A percentile compares a stretch with the other conserved stretches of the same genome.
phyloP scores from a whole-genome alignment of 1,140 invertebrate genomes.

The Lycorma delicatula region DNA sequence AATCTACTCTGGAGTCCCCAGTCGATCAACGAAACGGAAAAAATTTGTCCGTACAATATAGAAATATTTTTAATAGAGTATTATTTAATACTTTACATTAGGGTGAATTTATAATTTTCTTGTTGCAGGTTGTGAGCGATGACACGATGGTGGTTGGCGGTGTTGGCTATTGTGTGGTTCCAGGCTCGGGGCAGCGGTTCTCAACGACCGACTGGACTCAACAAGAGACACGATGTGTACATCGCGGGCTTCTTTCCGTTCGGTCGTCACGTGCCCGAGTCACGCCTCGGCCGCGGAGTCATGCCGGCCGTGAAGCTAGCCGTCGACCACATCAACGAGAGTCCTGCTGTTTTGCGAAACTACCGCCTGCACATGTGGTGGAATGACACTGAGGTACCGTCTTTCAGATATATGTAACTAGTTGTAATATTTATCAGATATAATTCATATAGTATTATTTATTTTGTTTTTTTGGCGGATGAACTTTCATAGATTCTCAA shows the following conservation, averaged over 20 bases:
- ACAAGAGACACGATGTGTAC: conserved; percentile 62
- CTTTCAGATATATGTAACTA: not conserved
- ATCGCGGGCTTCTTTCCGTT: conserved; percentile 89
- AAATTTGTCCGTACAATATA: too few relatives aligned
- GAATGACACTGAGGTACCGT: conserved; percentile 85
- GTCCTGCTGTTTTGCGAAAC: conserved; percentile 69
- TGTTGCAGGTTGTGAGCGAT: too few relatives aligned
- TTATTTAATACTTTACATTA: too few relatives aligned
- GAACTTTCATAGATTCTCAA: too few relatives aligned
- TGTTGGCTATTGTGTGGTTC: conserved; percentile 16
- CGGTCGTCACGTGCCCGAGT: conserved; percentile 56
- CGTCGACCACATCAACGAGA: conserved; percentile 86
- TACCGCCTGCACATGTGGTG: conserved; percentile 88
- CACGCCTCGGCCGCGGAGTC: conserved; percentile 69
- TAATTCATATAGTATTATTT: too few relatives aligned
- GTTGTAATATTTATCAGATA: too few relatives aligned
- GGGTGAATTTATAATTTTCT: too few relatives aligned
- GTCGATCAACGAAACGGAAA: too few relatives aligned
- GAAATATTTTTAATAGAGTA: too few relatives aligned
- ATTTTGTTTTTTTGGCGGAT: too few relatives aligned
- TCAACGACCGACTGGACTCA: conserved; percentile 47
- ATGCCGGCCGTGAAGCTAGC: conserved; percentile 89
- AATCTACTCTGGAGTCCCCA: too few relatives aligned
- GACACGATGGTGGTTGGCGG: conserved; percentile 16
- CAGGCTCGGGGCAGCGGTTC: conserved; percentile 28